Evolutionary conservation across 2,797 vertebrate species (phyloP).

Genomic region (Strix occidentalis): DNA sequence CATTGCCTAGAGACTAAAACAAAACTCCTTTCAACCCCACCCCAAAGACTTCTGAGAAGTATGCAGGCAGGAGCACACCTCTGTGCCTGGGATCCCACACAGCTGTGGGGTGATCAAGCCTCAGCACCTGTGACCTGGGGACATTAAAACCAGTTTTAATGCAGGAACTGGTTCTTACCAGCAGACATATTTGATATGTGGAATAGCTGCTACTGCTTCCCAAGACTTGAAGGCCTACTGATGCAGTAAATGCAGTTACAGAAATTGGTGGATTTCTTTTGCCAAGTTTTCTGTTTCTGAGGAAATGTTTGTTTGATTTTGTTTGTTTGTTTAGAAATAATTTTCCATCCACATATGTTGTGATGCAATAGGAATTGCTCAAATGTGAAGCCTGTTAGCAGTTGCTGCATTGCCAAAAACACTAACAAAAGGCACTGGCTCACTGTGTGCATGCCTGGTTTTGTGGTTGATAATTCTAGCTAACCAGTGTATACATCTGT

Average conservation of each 20-base stretch:
- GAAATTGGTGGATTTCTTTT: neutral
- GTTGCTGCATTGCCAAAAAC: rapidly evolving
- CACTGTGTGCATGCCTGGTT: neutral
- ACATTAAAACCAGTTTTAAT: neutral
- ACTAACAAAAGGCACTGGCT: neutral
- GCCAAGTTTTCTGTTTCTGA: neutral
- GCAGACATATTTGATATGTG: rapidly evolving
- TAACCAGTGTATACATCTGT: neutral
- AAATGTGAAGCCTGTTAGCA: neutral
- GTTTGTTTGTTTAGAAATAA: neutral
- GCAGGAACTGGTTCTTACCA: neutral
- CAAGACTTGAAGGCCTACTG: neutral
- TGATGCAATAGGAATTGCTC: neutral
- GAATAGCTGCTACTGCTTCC: neutral
- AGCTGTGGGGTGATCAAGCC: neutral
- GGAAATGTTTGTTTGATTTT: neutral
- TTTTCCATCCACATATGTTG: neutral
- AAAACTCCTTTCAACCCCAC: neutral
- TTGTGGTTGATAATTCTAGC: neutral
- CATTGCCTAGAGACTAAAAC: neutral
- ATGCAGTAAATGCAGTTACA: neutral
- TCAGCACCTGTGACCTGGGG: neutral
- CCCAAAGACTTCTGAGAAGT: neutral
- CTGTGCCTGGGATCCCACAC: rapidly evolving
- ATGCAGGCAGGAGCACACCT: neutral